Conservation (phyloP, 2,888 invertebrate species). For the Caenorhabditis parvicauda region DNA sequence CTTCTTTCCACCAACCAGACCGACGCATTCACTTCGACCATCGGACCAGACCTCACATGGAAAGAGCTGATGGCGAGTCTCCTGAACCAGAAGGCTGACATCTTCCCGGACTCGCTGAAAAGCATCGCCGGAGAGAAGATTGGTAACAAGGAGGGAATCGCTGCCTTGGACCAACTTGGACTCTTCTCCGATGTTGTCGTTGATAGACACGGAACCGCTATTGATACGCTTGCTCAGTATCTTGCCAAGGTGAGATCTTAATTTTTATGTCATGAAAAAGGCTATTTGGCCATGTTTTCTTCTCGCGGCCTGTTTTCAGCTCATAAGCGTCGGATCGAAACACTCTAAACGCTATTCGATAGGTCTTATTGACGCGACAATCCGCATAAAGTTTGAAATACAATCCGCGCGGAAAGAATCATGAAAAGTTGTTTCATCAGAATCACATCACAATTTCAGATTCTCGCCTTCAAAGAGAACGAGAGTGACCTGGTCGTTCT, state of each 20-base stretch:
- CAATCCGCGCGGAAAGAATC: no score
- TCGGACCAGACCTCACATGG: slow-evolving; percentile 93
- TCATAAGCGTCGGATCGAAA: no score
- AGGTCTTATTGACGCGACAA: no score
- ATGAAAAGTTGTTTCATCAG: no score
- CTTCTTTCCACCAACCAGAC: slow-evolving; percentile 82
- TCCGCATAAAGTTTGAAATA: no score
- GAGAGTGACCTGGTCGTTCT: slow-evolving; percentile 92
- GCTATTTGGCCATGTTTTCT: background rate
- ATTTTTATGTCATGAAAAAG: no score
- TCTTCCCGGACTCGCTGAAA: slow-evolving; percentile 88
- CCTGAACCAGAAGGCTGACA: slow-evolving; percentile 80
- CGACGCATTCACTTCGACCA: slow-evolving; percentile 83
- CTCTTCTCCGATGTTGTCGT: slow-evolving; percentile 79
- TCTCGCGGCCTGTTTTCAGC: no score
- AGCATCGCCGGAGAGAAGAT: slow-evolving; percentile 79
- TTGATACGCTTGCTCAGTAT: slow-evolving; percentile 89
- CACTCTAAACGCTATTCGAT: no score
- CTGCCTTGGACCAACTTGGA: slow-evolving; percentile 70
- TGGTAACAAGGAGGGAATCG: slow-evolving; percentile 64
- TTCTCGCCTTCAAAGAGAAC: slow-evolving; percentile 66
- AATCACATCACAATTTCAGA: slow-evolving; percentile 8
- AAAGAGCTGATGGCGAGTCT: slow-evolving; percentile 81
- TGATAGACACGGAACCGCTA: slow-evolving; percentile 77
- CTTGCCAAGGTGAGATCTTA: slow-evolving; percentile 54